Conservation (phyloP, 2,888 invertebrate genomes). For the Cephus sareptanus region DNA sequence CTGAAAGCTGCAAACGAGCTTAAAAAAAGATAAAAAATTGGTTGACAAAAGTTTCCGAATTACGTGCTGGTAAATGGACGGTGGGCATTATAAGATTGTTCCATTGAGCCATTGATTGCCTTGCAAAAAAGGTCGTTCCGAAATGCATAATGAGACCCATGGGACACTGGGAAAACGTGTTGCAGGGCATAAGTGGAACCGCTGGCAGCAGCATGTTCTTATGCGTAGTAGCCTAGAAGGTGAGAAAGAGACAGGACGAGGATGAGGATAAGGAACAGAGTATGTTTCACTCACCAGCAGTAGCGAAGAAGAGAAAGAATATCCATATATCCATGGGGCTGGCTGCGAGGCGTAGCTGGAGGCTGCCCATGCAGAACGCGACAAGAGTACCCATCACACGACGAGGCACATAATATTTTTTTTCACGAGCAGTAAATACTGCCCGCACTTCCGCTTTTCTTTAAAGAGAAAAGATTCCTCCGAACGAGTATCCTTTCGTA, state of each 20-base stretch:
- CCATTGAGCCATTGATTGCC: background rate
- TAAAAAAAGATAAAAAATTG: slow-evolving; percentile 3
- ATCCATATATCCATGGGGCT: slow-evolving; percentile 53
- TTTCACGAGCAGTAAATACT: background rate
- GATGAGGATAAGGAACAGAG: background rate
- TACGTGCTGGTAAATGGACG: background rate
- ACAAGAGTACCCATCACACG: slow-evolving; percentile 20
- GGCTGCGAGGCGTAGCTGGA: slow-evolving; percentile 36
- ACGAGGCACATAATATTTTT: slow-evolving; percentile 17
- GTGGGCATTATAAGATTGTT: background rate
- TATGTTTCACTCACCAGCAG: slow-evolving; percentile 43
- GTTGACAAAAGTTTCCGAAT: background rate
- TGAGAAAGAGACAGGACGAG: slow-evolving; percentile 3
- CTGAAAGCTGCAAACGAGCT: background rate
- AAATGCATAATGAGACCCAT: background rate
- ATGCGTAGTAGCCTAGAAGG: background rate
- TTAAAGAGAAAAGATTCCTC: background rate
- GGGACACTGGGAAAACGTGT: background rate
- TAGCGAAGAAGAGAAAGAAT: slow-evolving; percentile 50
- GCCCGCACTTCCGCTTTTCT: background rate
- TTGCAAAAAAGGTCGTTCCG: background rate
- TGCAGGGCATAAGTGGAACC: background rate
- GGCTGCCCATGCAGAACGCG: slow-evolving; percentile 20
- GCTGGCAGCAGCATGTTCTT: background rate
- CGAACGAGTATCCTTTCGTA: background rate